phyloP scores from a whole-genome alignment of 2,113 vertebrate genomes.

The Naja naja region DNA sequence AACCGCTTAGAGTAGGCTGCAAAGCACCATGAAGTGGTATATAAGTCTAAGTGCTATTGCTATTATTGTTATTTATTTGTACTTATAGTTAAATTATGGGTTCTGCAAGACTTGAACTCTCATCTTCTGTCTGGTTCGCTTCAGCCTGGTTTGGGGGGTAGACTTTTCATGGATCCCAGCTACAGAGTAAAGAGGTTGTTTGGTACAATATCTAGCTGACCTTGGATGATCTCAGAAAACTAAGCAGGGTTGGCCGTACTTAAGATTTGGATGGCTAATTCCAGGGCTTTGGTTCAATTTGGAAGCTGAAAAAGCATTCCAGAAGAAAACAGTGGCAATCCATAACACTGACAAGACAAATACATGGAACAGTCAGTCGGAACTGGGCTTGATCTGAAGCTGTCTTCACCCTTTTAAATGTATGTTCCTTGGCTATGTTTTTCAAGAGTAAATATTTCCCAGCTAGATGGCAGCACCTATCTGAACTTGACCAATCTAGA shows the following conservation, averaged over 20 bases:
- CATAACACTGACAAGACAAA: neutral
- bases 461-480: neutral
- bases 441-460: neutral
- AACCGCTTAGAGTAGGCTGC: too few species aligned
- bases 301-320: neutral
- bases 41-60: too few species aligned
- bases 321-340: neutral
- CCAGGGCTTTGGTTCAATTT: neutral
- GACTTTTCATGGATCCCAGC: neutral
- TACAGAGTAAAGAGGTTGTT: neutral
- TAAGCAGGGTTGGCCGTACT: neutral
- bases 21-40: too few species aligned
- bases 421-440: neutral
- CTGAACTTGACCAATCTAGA: neutral
- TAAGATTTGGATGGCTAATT: neutral
- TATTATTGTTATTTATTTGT: neutral
- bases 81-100: neutral
- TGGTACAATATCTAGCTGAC: neutral
- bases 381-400: neutral
- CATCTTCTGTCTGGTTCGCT: neutral
- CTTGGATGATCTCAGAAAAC: neutral
- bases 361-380: neutral
- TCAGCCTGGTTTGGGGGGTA: neutral
- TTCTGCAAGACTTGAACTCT: neutral
- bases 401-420: neutral